These are phyloP conservation scores for Amphipyra berbera DNA, from an alignment of 2,888 invertebrate genomes.

Conservation along the genomic window DNA sequence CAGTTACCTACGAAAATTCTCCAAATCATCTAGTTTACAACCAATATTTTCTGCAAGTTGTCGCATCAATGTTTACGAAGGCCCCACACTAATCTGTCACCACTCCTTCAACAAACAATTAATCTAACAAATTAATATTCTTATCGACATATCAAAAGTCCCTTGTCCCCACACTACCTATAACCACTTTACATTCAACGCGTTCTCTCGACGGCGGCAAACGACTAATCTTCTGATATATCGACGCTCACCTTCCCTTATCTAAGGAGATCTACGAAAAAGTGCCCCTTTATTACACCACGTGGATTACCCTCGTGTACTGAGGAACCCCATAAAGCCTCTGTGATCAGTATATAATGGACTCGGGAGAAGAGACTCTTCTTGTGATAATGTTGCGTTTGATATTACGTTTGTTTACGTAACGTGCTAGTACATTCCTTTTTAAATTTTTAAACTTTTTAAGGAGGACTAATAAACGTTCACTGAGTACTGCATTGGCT, in stretches of 20 bases:
- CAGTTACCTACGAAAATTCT: too few species aligned
- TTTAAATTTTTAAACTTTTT: too few species aligned
- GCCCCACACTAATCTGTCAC: background rate
- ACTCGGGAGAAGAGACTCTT: constrained; percentile 29
- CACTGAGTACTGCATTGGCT: too few species aligned
- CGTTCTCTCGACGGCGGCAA: constrained; percentile 74
- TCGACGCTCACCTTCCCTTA: constrained; percentile 86
- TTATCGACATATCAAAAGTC: constrained; percentile 44
- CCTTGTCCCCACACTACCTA: constrained; percentile 57
- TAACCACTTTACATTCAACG: constrained; percentile 84
- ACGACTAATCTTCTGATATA: constrained; percentile 88
- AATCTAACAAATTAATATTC: constrained; percentile 29
- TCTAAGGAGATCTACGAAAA: constrained; percentile 82
- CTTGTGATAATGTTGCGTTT: constrained; percentile 15
- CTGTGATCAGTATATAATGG: constrained; percentile 59
- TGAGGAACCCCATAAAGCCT: constrained; percentile 62
- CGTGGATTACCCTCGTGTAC: constrained; percentile 72
- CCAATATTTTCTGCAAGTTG: too few species aligned
- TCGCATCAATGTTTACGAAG: too few species aligned
- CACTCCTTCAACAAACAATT: background rate
- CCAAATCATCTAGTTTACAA: too few species aligned
- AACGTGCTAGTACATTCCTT: background rate
- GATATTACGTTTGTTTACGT: background rate
- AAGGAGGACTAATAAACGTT: too few species aligned
- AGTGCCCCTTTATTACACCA: constrained; percentile 82